phyloP scores from a whole-genome alignment of 1,140 invertebrate species.

The Subanguina moxae region DNA sequence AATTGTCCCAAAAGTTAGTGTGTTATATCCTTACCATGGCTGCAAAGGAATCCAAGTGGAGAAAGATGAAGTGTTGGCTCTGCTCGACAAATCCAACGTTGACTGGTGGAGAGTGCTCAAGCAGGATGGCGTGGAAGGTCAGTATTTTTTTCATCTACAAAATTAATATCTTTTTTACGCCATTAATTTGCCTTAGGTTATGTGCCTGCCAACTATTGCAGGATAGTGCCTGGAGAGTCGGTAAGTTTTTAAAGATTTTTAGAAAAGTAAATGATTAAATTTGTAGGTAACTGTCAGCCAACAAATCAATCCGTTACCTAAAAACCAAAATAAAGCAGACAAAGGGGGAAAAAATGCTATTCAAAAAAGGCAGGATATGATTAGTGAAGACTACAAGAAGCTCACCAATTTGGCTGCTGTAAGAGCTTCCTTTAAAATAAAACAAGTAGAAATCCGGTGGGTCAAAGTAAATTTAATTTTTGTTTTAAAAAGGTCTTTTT shows the following conservation, averaged over 20 bases:
- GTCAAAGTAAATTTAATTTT: no score
- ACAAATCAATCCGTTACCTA: slow-evolving; percentile 41
- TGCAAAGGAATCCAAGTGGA: slow-evolving; percentile 80
- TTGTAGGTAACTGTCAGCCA: slow-evolving; percentile 71
- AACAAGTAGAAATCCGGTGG: no score
- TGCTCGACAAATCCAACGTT: slow-evolving; percentile 86
- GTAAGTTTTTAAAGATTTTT: slow-evolving; percentile 70
- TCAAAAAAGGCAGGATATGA: slow-evolving; percentile 73
- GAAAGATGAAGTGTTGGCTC: slow-evolving; percentile 85
- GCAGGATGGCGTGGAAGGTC: slow-evolving; percentile 77
- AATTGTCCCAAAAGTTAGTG: slow-evolving; percentile 74
- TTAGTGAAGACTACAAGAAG: slow-evolving; percentile 76
- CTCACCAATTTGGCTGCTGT: slow-evolving; percentile 71
- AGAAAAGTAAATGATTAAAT: slow-evolving; percentile 67
- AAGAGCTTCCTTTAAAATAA: not conserved
- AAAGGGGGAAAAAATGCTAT: slow-evolving; percentile 74
- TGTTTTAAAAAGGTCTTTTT: no score
- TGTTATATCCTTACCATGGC: slow-evolving; percentile 81
- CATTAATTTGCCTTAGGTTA: no score
- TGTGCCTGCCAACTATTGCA: slow-evolving; percentile 93
- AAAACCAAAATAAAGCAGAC: slow-evolving; percentile 59
- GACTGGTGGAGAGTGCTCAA: slow-evolving; percentile 98
- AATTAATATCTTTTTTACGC: no score
- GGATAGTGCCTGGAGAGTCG: slow-evolving; percentile 79
- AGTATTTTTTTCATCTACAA: no score